Evolutionary conservation across 2,888 invertebrate species (phyloP), one percentile per base, ranked within the genome.

Genomic region (Polymixis lichenea): DNA sequence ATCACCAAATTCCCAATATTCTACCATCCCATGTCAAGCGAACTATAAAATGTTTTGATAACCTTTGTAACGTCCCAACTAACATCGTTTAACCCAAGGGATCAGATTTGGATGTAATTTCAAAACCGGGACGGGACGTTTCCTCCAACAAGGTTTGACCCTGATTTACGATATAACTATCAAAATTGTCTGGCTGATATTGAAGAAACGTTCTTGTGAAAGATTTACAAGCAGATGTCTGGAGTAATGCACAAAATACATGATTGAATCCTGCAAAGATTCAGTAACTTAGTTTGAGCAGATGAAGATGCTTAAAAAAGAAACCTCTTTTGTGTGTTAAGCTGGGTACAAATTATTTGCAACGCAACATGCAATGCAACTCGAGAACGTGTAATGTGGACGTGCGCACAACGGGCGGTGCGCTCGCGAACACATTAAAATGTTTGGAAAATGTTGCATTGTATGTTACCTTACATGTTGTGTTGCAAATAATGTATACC

Each of bases 21-120:
- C 43, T 25, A n/a, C 11, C 3, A 46, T 51, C 28, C 51, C 46
- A 17, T 58, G 32, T 67, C 17, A 68, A 58, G 19, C 32, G n/a
- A 56, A n/a, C 74, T 53, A 53, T 56, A 79, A 67, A 78, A 78
- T 79, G 46, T 56, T 79, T 67, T 79, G 43, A 67, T 58, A 73
- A 78, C 67, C 67, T 67, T 62, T 55, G 53, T 62, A 65, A 49
- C 56, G 13, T 38, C 68, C 65, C 53, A 67, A 73, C 69, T 82
- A 77, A 77, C 61, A 64, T 61, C 69, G 15, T 82, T 67, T 77
- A 70, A 73, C 77, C 77, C 61, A 25, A 66, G 58, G 66, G 82
- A 61, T 69, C 71, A 25, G 49, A 49, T 74, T 75, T 69, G 65
- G 55, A 61, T 68, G 68, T 78, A 78, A 82, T 74, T 72, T 83